phyloP scores from a whole-genome alignment of 2,113 vertebrate genomes.

The Anolis carolinensis region DNA sequence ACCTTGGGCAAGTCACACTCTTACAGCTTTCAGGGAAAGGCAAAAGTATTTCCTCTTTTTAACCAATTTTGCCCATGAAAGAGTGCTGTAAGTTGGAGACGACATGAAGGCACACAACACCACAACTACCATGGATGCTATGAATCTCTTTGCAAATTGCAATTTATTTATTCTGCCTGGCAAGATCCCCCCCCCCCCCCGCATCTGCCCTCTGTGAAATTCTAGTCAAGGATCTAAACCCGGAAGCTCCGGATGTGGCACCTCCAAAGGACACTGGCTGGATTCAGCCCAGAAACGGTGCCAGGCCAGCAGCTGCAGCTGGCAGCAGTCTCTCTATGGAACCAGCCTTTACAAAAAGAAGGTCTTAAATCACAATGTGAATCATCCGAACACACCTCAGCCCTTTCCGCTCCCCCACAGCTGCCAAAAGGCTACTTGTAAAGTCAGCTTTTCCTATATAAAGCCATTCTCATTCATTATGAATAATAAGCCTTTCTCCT shows the following conservation, averaged over 20 bases:
- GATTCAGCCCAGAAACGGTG: slow-evolving; percentile 31
- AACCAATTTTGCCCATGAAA: no score
- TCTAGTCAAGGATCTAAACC: background rate
- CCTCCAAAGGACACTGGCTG: background rate
- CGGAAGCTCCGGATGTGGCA: background rate
- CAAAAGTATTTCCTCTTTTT: no score
- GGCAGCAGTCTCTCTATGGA: slow-evolving; percentile 13
- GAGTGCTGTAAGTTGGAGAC: no score
- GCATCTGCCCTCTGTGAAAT: background rate
- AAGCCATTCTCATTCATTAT: background rate
- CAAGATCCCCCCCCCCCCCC: background rate
- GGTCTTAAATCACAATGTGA: background rate
- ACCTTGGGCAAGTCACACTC: no score
- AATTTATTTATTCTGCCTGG: background rate
- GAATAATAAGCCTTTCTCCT: background rate
- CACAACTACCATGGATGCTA: background rate
- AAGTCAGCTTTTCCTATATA: background rate
- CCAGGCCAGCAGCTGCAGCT: slow-evolving; percentile 27
- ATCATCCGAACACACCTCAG: background rate
- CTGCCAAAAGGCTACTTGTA: slow-evolving; percentile 13
- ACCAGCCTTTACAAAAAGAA: slow-evolving; percentile 12
- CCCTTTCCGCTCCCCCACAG: background rate
- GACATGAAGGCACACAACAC: no score
- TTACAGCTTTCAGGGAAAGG: no score
- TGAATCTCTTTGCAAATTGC: background rate